Conservation (phyloP, 37 sponge, comb jelly and placozoan species). For the Tethya wilhelma region DNA sequence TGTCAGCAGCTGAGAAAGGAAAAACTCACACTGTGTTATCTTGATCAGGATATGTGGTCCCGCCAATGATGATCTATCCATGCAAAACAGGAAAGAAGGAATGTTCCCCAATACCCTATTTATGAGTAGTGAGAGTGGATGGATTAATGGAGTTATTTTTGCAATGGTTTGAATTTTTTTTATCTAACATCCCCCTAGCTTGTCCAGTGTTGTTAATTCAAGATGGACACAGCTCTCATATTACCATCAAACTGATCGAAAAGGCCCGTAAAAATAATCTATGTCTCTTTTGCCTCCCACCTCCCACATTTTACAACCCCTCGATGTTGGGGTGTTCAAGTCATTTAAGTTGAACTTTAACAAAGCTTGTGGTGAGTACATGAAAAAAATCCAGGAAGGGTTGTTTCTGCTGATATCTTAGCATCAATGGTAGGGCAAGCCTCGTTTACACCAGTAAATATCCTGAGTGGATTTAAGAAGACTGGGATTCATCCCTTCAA, state of each 20-base stretch:
- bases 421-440: constrained; percentile 39
- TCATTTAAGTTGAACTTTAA: constrained; percentile 35
- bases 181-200: constrained; percentile 37
- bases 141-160: too few species aligned
- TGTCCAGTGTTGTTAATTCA: constrained; percentile 37
- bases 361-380: constrained; percentile 42
- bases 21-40: too few species aligned
- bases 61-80: too few species aligned
- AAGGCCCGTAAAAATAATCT: constrained; percentile 43
- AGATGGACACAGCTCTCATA: constrained; percentile 61
- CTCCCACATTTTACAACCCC: constrained; percentile 48
- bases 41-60: too few species aligned
- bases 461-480: constrained; percentile 61
- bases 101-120: too few species aligned
- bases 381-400: constrained; percentile 36
- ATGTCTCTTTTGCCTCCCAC: constrained; percentile 41
- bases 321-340: constrained; percentile 63
- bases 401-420: constrained; percentile 20
- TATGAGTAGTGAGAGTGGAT: too few species aligned
- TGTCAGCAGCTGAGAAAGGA: too few species aligned
- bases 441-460: constrained; percentile 54
- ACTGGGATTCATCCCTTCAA: too few species aligned
- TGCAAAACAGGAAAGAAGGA: too few species aligned
- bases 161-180: constrained; percentile 55
- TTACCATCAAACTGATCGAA: constrained; percentile 44